Conservation (phyloP, 2,113 vertebrate species). For the Melanerpes formicivorus region DNA sequence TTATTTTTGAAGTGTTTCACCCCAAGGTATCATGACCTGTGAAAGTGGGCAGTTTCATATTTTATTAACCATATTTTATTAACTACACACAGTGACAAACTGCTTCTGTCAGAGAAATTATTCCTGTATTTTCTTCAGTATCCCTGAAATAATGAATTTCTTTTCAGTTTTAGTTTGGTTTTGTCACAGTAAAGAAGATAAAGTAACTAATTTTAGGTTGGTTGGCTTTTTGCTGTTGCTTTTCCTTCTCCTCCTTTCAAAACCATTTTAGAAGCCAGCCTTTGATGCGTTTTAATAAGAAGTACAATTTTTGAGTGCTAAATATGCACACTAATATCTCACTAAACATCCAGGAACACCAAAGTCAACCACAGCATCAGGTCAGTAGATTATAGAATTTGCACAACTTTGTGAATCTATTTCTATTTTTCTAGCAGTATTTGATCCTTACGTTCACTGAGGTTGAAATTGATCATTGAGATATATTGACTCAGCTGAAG, state of each 20-base stretch:
- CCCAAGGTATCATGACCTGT: background rate
- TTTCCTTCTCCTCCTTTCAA: background rate
- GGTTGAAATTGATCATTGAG: background rate
- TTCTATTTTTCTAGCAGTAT: background rate
- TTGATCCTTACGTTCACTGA: background rate
- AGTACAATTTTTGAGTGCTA: background rate
- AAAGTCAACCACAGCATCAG: background rate
- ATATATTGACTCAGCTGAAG: background rate
- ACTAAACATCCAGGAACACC: background rate
- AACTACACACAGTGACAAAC: background rate
- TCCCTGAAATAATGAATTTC: background rate
- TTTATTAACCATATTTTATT: background rate
- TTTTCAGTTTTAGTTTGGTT: background rate
- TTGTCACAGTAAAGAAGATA: background rate
- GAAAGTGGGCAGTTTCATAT: background rate
- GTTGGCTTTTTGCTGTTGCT: background rate
- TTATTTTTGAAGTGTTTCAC: background rate
- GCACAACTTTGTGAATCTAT: background rate
- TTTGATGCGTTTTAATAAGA: background rate
- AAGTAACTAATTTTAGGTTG: background rate
- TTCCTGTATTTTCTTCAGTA: background rate
- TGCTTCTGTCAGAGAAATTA: background rate
- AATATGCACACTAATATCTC: background rate
- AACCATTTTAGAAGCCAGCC: background rate
- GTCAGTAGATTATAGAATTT: background rate